Conservation (phyloP, 1,140 invertebrate genomes). For the Drosophila nannoptera region DNA sequence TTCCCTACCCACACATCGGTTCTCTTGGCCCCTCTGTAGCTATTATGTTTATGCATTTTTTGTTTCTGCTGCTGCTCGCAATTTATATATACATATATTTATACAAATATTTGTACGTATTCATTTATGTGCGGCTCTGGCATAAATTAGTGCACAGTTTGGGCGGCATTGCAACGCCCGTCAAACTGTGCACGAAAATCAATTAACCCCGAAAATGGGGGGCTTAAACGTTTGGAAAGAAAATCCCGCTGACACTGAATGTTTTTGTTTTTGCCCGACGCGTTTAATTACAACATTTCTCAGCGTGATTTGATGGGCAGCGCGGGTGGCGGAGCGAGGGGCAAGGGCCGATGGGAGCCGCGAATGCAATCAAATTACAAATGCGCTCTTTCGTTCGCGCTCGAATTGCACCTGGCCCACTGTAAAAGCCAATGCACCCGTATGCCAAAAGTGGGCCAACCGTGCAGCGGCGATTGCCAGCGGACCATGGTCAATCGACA, state of each 20-base stretch:
- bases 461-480: neutral
- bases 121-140: constrained; percentile 18
- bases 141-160: constrained; percentile 41
- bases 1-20: neutral
- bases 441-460: constrained; percentile 25
- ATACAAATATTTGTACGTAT: constrained; percentile 36
- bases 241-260: constrained; percentile 12
- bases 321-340: neutral
- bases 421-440: constrained; percentile 30
- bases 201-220: constrained; percentile 27
- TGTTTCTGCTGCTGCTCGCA: constrained; percentile 2
- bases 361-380: constrained; percentile 34
- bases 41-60: constrained; percentile 39
- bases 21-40: neutral
- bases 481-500: neutral
- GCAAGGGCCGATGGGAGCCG: neutral
- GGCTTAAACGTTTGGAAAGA: too few relatives aligned
- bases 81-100: constrained; percentile 21
- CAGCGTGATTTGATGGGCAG: neutral
- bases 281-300: constrained; percentile 29
- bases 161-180: constrained; percentile 17
- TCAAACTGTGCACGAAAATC: constrained; percentile 34
- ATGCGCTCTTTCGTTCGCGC: constrained; percentile 3
- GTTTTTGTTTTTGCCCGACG: constrained; percentile 10
- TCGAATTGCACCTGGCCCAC: constrained; percentile 14